These are phyloP conservation scores for Euproctis similis DNA, from an alignment of 2,888 invertebrate genomes.

Conservation along the genomic window DNA sequence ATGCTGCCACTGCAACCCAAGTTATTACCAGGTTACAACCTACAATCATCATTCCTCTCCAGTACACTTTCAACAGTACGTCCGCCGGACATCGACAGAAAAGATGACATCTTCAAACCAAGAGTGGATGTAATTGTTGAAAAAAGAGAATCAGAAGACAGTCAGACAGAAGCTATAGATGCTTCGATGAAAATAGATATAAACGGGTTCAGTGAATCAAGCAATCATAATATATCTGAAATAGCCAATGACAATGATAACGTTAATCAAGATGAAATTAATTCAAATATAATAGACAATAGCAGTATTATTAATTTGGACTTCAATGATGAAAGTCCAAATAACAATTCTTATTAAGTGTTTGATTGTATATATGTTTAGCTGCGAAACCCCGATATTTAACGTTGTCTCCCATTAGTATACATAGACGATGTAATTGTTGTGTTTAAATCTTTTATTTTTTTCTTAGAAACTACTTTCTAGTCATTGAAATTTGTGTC, in stretches of 20 bases:
- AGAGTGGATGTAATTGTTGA: conserved; percentile 54
- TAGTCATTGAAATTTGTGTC: conserved; percentile 22
- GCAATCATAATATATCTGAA: conserved; percentile 34
- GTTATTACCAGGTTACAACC: conserved; percentile 75
- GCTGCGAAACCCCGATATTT: conserved; percentile 42
- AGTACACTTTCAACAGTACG: conserved; percentile 70
- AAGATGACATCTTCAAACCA: conserved; percentile 42
- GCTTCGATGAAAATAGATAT: conserved; percentile 38
- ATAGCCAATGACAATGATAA: conserved; percentile 33
- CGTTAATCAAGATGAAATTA: conserved; percentile 53
- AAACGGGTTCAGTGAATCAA: conserved; percentile 40
- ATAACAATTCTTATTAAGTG: conserved; percentile 60
- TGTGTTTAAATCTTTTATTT: conserved; percentile 18
- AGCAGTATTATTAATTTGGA: conserved; percentile 38
- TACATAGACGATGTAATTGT: conserved; percentile 16
- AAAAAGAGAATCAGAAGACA: conserved; percentile 42
- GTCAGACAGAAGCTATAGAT: conserved; percentile 35
- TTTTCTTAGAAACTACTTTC: conserved; percentile 22
- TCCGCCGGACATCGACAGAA: conserved; percentile 51
- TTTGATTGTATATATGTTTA: conserved; percentile 30
- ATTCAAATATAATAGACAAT: conserved; percentile 55
- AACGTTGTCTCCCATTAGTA: conserved; percentile 39
- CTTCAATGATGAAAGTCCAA: conserved; percentile 59
- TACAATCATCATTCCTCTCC: conserved; percentile 63
- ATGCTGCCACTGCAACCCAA: conserved; percentile 84